Conservation (phyloP, 2,113 vertebrate genomes). For the Perccottus glenii region DNA sequence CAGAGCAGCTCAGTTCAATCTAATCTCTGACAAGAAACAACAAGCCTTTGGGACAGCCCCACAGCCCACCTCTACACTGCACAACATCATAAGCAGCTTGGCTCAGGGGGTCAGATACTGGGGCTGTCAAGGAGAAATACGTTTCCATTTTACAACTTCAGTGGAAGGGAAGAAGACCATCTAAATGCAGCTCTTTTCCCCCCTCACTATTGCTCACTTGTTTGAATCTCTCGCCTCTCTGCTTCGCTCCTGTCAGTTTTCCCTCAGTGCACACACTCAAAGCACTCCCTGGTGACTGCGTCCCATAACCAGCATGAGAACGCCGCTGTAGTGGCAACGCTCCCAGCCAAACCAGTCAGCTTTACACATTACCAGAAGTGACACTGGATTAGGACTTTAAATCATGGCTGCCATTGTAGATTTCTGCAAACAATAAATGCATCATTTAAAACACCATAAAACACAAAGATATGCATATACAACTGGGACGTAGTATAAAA, state of each 20-base stretch:
- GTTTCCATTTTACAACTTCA: conserved; percentile 71
- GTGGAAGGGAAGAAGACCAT: conserved; percentile 46
- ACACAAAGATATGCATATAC: too few species aligned
- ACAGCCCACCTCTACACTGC: conserved; percentile 53
- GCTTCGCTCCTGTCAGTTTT: conserved; percentile 58
- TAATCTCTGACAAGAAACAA: conserved; percentile 82
- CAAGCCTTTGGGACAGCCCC: conserved; percentile 71
- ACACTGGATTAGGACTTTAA: conserved; percentile 2
- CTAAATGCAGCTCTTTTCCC: conserved; percentile 58
- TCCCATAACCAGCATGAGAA: conserved; percentile 67
- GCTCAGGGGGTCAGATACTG: conserved; percentile 62
- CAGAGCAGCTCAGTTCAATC: conserved; percentile 75
- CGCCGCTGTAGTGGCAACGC: conserved; percentile 21
- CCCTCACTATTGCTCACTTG: conserved; percentile 57
- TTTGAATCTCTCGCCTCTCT: conserved; percentile 56
- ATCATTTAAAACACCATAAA: not conserved
- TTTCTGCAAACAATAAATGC: not conserved
- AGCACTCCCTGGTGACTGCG: conserved; percentile 60
- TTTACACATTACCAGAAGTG: conserved; percentile 23
- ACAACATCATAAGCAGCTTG: conserved; percentile 75
- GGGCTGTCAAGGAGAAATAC: conserved; percentile 70
- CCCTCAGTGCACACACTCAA: conserved; percentile 49
- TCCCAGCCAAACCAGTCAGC: conserved; percentile 35
- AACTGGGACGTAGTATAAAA: too few species aligned
- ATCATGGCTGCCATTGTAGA: not conserved